phyloP scores from a whole-genome alignment of 2,888 invertebrate genomes.

The Chrysina gloriosa region DNA sequence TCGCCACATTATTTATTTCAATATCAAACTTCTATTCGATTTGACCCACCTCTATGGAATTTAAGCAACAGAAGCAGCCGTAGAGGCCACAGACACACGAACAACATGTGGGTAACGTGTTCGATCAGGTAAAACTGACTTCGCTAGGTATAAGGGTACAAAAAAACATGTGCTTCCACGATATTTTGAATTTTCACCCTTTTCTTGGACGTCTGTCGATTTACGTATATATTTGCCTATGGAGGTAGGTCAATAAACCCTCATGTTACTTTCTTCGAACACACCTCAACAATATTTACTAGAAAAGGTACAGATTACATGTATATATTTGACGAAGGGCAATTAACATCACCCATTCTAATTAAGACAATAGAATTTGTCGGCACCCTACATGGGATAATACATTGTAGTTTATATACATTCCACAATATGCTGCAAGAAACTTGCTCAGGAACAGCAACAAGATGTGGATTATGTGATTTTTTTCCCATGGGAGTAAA shows the following conservation, averaged over 20 bases:
- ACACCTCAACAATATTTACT: background rate
- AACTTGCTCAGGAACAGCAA: too few species aligned
- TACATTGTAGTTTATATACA: too few species aligned
- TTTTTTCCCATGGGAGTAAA: too few species aligned
- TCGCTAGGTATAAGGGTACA: conserved; percentile 28
- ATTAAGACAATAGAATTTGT: too few species aligned
- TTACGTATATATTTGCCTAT: background rate
- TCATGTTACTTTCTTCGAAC: conserved; percentile 1
- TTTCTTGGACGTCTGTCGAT: background rate
- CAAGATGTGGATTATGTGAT: too few species aligned
- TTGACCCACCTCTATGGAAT: conserved; percentile 4
- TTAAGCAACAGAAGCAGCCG: conserved; percentile 42
- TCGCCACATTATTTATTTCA: too few species aligned
- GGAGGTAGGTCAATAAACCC: conserved; percentile 13
- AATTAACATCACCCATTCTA: too few species aligned
- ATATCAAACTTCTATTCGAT: background rate
- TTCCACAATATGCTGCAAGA: too few species aligned
- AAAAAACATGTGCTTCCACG: conserved; percentile 45
- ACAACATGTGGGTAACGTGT: conserved; percentile 53
- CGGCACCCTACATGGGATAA: too few species aligned
- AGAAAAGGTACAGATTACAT: background rate
- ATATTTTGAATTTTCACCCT: conserved; percentile 25
- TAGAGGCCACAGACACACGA: conserved; percentile 41
- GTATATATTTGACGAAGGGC: background rate
- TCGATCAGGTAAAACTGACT: conserved; percentile 49